phyloP scores from a whole-genome alignment of 2,888 invertebrate genomes.

The Lycia hirtaria region DNA sequence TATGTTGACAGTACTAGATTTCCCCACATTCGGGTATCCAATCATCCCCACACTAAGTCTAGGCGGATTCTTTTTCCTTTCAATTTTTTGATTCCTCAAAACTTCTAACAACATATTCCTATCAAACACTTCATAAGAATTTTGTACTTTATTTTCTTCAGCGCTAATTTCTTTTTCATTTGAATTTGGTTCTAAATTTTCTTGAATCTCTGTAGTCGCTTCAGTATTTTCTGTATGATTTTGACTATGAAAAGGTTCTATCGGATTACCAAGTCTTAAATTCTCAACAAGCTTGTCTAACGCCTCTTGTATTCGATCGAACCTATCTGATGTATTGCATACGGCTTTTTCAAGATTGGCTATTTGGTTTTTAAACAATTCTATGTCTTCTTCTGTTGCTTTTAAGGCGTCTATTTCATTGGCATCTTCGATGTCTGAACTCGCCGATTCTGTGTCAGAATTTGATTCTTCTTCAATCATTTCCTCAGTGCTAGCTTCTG shows the following conservation, averaged over 20 bases:
- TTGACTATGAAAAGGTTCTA: conserved; percentile 56
- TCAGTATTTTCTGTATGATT: not conserved
- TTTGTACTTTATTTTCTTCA: conserved; percentile 55
- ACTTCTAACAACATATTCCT: conserved; percentile 89
- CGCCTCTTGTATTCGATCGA: conserved; percentile 82
- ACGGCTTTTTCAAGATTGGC: conserved; percentile 82
- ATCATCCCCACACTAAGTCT: conserved; percentile 95
- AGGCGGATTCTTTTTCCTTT: conserved; percentile 74
- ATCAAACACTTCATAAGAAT: conserved; percentile 87
- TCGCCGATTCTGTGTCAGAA: conserved; percentile 67
- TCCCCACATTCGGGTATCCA: conserved; percentile 99
- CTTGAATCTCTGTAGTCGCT: not conserved
- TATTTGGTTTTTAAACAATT: conserved; percentile 80
- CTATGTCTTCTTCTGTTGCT: conserved; percentile 70
- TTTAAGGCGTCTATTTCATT: conserved; percentile 58
- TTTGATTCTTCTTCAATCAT: conserved; percentile 42
- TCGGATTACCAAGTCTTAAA: conserved; percentile 65
- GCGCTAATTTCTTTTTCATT: conserved; percentile 21
- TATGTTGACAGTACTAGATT: conserved; percentile 99
- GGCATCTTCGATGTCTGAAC: conserved; percentile 61
- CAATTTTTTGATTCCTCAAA: conserved; percentile 85
- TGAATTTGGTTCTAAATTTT: conserved; percentile 30
- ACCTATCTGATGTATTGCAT: conserved; percentile 81
- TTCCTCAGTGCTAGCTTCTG: conserved; percentile 62
- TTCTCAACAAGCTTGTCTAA: conserved; percentile 75